These are phyloP conservation scores for Ptychochromis oligacanthus DNA, from an alignment of 2,113 vertebrate species.

Conservation along the genomic window DNA sequence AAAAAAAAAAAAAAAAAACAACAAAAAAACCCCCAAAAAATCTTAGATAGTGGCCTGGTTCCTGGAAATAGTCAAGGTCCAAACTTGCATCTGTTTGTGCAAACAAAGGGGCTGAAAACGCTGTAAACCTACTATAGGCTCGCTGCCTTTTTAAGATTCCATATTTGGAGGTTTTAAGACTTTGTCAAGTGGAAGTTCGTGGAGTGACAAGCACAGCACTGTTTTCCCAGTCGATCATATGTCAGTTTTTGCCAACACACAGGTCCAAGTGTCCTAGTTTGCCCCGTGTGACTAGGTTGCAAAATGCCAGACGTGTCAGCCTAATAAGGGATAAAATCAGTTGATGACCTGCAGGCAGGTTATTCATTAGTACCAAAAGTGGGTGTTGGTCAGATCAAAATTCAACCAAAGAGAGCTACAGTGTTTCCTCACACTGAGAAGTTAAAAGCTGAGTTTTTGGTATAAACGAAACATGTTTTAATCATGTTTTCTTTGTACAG, in stretches of 20 bases:
- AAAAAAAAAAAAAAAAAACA: not conserved
- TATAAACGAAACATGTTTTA: not conserved
- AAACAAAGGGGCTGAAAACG: constrained; percentile 62
- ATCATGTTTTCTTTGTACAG: no score
- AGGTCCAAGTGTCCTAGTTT: constrained; percentile 28
- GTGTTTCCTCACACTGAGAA: not conserved
- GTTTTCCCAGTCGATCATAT: constrained; percentile 7
- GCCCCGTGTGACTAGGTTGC: constrained; percentile 31
- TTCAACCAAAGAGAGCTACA: not conserved
- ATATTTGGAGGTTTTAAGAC: constrained; percentile 77
- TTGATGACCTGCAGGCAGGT: constrained; percentile 32
- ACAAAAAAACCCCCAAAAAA: no score
- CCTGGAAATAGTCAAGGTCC: constrained; percentile 76
- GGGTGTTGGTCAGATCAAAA: not conserved
- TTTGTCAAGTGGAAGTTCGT: constrained; percentile 11
- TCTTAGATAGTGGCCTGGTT: constrained; percentile 66
- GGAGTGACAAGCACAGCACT: not conserved
- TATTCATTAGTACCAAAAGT: constrained; percentile 29
- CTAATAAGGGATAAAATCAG: constrained; percentile 71
- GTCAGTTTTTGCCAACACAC: constrained; percentile 27
- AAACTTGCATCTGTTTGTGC: constrained; percentile 60
- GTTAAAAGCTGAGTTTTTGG: not conserved
- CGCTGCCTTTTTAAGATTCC: constrained; percentile 63
- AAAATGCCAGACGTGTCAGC: constrained; percentile 41
- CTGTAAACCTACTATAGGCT: constrained; percentile 16